Percentiles rank a stretch among this genome's conserved stretches.
phyloP scores from a whole-genome alignment of 2,113 vertebrate species.

The Globicephala melas region DNA sequence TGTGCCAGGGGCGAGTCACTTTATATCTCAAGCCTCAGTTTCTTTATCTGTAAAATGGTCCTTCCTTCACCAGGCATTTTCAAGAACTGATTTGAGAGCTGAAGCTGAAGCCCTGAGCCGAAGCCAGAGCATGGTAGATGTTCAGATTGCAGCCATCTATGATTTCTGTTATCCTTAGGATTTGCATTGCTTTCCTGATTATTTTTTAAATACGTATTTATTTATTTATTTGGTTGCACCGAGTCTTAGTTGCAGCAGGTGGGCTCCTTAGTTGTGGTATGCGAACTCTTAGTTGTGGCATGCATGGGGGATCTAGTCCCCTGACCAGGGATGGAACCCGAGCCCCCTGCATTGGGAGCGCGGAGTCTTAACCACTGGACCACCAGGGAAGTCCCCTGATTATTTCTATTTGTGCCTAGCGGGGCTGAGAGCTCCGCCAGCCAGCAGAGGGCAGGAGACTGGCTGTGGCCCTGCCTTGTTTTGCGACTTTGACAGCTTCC shows the following conservation, averaged over 20 bases:
- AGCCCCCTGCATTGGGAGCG: too few relatives aligned
- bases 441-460: rapidly evolving
- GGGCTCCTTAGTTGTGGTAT: too few relatives aligned
- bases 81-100: not conserved
- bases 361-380: too few relatives aligned
- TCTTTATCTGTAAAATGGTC: not conserved
- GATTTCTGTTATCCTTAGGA: not conserved
- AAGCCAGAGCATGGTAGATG: not conserved
- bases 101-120: not conserved
- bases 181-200: not conserved
- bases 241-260: too few relatives aligned
- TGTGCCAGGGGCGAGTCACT: not conserved
- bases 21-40: not conserved
- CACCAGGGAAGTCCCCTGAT: not conserved
- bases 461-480: not conserved
- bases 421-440: not conserved
- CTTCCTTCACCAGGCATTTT: not conserved
- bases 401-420: not conserved
- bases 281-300: too few relatives aligned
- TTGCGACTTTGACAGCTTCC: not conserved
- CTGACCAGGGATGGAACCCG: too few relatives aligned
- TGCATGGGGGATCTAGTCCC: too few relatives aligned
- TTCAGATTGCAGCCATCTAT: rapidly evolving
- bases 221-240: too few relatives aligned
- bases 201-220: too few relatives aligned